These are phyloP conservation scores for Chrysemys picta DNA, from an alignment of 2,113 vertebrate species.

Conservation along the genomic window DNA sequence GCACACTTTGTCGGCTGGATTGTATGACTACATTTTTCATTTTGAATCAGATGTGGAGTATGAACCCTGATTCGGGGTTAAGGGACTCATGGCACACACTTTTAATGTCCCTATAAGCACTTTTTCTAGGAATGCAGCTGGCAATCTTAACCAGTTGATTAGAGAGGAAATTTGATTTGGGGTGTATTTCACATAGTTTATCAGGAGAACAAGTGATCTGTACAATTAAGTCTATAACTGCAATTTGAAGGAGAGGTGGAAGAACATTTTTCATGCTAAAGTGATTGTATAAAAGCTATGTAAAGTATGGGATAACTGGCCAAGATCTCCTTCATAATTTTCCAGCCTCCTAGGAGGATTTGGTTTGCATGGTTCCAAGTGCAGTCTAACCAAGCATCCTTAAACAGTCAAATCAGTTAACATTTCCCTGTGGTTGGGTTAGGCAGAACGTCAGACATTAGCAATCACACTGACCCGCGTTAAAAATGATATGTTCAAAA, in stretches of 20 bases:
- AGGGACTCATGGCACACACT: background rate
- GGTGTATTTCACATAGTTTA: conserved; percentile 45
- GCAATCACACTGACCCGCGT: background rate
- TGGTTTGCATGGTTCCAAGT: background rate
- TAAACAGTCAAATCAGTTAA: background rate
- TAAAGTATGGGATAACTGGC: background rate
- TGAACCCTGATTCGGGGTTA: background rate
- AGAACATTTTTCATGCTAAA: background rate
- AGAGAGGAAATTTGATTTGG: conserved; percentile 67
- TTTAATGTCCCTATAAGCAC: conserved; percentile 5
- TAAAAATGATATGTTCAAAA: background rate
- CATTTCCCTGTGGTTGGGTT: background rate
- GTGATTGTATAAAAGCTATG: background rate
- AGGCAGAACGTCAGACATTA: background rate
- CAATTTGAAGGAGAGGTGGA: background rate
- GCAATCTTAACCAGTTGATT: conserved; percentile 58
- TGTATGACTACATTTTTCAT: background rate
- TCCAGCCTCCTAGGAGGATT: background rate
- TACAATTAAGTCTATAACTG: background rate
- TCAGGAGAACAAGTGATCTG: conserved; percentile 11
- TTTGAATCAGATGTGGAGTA: background rate
- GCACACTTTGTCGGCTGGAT: background rate
- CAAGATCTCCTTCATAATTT: background rate
- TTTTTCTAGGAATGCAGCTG: background rate
- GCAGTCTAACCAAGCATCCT: background rate